Evolutionary conservation across 2,888 invertebrate species (phyloP).

Genomic region (Gortyna flavago): DNA sequence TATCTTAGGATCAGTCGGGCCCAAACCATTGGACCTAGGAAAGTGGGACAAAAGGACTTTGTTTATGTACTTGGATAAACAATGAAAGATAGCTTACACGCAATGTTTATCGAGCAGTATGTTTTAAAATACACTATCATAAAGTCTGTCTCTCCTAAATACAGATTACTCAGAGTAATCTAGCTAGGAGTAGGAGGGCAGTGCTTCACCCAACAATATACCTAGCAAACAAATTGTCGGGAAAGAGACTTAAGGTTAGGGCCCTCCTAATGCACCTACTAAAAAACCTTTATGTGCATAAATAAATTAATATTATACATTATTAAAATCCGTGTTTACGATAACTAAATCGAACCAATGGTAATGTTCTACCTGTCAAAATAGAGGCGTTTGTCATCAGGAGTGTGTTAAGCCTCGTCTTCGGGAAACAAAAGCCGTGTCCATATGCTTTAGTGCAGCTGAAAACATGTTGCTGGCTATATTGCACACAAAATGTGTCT

Average conservation of each 20-base stretch:
- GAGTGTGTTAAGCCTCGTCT: background rate
- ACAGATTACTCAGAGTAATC: no score
- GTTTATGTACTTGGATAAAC: slow-evolving; percentile 18
- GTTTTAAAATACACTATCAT: background rate
- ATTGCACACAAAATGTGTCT: background rate
- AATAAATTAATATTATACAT: no score
- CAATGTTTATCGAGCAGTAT: background rate
- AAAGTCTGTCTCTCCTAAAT: background rate
- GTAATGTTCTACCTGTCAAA: no score
- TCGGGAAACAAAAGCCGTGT: background rate
- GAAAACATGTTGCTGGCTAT: background rate
- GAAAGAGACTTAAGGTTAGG: no score
- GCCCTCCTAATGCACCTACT: no score
- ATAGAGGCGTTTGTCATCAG: no score
- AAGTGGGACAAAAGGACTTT: slow-evolving; percentile 53
- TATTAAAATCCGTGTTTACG: no score
- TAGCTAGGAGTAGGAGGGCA: no score
- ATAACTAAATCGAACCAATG: no score
- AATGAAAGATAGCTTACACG: background rate
- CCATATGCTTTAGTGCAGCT: background rate
- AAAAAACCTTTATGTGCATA: no score
- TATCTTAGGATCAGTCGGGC: slow-evolving; percentile 57
- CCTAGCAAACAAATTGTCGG: no score
- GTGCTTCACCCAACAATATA: no score
- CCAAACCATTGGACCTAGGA: slow-evolving; percentile 46